Base-by-base conservation (phyloP, 2,797 vertebrate genomes). In the Centroberyx gerrardi region DNA sequence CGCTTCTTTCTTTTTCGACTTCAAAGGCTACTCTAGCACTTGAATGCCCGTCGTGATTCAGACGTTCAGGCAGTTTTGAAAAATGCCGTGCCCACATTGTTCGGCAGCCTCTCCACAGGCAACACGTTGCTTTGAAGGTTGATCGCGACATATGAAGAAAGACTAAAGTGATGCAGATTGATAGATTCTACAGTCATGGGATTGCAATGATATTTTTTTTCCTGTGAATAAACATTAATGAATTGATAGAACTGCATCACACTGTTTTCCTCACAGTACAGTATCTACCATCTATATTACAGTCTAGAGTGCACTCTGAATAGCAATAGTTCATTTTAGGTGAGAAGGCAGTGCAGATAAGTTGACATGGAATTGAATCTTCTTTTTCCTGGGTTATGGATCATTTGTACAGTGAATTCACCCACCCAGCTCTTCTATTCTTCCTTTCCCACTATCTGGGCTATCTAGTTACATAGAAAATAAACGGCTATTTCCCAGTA, bases 401-500 rank as follows among this genome's bases (percentile, higher is more conserved):
- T 76, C 7, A 71, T 84, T 83, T 66, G 15, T 38, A 49, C 66
- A 76, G 73, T 80, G 70, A 82, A 82, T 76, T 63, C 66, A 59
- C 83, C 60, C 69, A 66, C 53, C 80, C 71, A 65, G 38, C 56
- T 44, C 44, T 17, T 49, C 36, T 12, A 15, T 13, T 58, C 46
- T 48, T 73, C 59, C 10, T 56, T 65, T 66, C 40, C 63, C 67
- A 54, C 63, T 66, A 49, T 49, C 27, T 38, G 49, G 31, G 72
- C 61, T 85, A 79, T 91, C 77, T 54, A 51, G 67, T 92, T 87
- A 83, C 88, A 73, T 53, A 54, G 66, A 65, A 83, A 87, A 90
- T 84, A 90, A 89, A 78, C 58, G 84, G 80, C 74, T 58, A 5
- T 52, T 81, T 82, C 79, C 78, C 54, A 65, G 65, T 73, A 62